These are phyloP conservation scores for Sebastes kiyomatsui DNA, from an alignment of 2,797 vertebrate species.

Conservation along the genomic window DNA sequence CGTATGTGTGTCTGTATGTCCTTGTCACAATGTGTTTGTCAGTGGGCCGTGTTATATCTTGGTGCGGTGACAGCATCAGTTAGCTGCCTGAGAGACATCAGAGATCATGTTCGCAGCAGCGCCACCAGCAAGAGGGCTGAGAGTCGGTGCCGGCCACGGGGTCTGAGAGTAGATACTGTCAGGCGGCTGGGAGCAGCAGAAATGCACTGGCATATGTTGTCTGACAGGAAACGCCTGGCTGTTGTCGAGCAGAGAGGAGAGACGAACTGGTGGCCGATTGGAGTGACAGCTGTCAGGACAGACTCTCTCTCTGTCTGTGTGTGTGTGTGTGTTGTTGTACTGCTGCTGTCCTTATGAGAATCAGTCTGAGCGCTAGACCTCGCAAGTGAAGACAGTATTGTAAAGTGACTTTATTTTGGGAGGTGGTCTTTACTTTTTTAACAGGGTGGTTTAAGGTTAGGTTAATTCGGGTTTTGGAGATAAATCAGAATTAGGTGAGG, in stretches of 20 bases:
- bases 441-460: neutral
- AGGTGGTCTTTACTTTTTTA: neutral
- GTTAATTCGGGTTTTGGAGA: neutral
- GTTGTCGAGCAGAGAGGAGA: conserved; percentile 56
- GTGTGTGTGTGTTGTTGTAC: conserved; percentile 5
- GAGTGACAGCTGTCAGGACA: conserved; percentile 81
- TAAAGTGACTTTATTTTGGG: conserved; percentile 7
- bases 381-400: neutral
- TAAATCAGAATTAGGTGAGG: neutral
- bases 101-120: conserved; percentile 73
- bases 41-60: conserved; percentile 54
- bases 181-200: conserved; percentile 55
- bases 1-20: conserved; percentile 39
- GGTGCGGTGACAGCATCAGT: conserved; percentile 81
- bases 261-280: conserved; percentile 75
- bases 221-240: conserved; percentile 78
- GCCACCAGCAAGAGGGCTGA: conserved; percentile 73
- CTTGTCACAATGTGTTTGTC: conserved; percentile 78
- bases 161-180: conserved; percentile 79
- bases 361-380: neutral
- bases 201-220: conserved; percentile 76
- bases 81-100: conserved; percentile 74
- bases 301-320: conserved; percentile 1
- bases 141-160: conserved; percentile 70
- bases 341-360: conserved; percentile 29